These are phyloP conservation scores for Sitobion miscanthi DNA, from an alignment of 1,140 invertebrate genomes.

Conservation along the genomic window DNA sequence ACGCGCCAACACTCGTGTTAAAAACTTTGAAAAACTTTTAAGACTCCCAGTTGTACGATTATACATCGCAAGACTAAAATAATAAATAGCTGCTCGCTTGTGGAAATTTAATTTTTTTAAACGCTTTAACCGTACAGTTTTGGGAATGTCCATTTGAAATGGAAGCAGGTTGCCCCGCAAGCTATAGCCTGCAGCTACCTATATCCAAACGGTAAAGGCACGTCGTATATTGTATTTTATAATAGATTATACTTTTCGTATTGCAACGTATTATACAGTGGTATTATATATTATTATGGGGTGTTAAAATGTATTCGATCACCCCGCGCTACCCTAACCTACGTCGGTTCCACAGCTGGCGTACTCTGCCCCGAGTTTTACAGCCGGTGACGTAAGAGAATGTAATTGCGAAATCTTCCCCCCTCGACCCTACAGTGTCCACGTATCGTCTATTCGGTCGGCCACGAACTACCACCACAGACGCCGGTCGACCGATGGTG, in stretches of 20 bases:
- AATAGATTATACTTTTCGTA: neutral
- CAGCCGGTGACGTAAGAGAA: conserved; percentile 13
- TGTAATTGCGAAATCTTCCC: conserved; percentile 17
- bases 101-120: neutral
- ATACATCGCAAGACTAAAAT: neutral
- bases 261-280: neutral
- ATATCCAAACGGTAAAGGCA: neutral
- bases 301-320: conserved; percentile 10
- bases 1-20: neutral
- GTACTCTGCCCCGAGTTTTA: neutral
- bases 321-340: neutral
- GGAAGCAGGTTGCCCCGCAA: neutral
- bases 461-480: neutral
- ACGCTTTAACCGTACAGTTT: neutral
- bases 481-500: neutral
- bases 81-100: neutral
- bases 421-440: neutral
- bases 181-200: neutral
- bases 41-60: neutral
- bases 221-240: neutral
- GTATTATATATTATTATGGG: neutral
- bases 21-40: neutral
- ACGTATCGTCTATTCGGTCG: neutral
- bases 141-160: neutral
- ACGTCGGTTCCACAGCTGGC: neutral